Evolutionary conservation across 2,888 invertebrate genomes (phyloP).

Genomic region (Lasioglossum pauxillum): DNA sequence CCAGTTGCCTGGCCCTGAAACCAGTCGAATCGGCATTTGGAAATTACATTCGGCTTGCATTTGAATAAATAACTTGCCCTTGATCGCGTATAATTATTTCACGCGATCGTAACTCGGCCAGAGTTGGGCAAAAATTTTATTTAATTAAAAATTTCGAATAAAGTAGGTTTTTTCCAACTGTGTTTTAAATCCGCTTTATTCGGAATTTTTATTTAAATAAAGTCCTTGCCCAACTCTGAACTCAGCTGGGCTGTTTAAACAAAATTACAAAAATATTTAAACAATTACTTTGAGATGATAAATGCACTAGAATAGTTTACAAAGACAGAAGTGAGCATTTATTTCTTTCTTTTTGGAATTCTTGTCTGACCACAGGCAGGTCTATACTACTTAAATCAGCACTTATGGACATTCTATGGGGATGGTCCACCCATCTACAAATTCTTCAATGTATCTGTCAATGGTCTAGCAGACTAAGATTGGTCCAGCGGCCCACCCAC

Average conservation of each 20-base stretch:
- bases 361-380: neutral
- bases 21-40: neutral
- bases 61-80: neutral
- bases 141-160: too few species aligned
- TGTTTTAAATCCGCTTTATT: too few species aligned
- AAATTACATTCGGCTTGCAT: neutral
- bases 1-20: neutral
- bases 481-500: too few species aligned
- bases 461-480: too few species aligned
- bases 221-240: too few species aligned
- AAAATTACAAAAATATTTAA: neutral
- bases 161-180: too few species aligned
- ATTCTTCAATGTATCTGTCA: neutral
- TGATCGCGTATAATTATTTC: neutral
- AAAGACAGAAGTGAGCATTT: too few species aligned
- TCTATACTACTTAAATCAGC: neutral
- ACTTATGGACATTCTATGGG: neutral
- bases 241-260: neutral
- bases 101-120: too few species aligned
- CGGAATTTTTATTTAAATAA: too few species aligned
- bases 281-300: neutral
- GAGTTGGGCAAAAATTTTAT: too few species aligned
- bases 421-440: neutral
- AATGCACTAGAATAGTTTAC: neutral
- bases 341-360: neutral